Percentiles rank a stretch among this genome's conserved stretches.
These are phyloP conservation scores for Thunnus thynnus DNA, from an alignment of 2,113 vertebrate species.

Conservation along the genomic window DNA sequence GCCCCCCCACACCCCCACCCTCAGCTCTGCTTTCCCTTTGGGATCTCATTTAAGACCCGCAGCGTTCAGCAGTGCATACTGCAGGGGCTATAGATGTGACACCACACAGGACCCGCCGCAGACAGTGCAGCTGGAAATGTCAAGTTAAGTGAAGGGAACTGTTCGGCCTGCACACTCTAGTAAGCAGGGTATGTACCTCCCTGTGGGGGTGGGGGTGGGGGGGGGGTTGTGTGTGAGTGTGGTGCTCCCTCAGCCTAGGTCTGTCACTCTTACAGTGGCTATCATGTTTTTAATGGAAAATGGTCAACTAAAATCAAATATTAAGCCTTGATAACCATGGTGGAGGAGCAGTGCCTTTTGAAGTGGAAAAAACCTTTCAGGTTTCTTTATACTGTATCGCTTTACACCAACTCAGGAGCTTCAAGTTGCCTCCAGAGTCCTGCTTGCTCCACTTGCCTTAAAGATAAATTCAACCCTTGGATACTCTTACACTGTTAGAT, in stretches of 20 bases:
- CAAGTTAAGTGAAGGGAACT: constrained; percentile 82
- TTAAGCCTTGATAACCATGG: constrained; percentile 73
- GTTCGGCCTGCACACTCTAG: constrained; percentile 79
- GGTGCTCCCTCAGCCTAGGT: constrained; percentile 44
- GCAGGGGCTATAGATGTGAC: constrained; percentile 76
- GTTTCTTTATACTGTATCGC: constrained; percentile 50
- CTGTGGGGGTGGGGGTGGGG: constrained; percentile 46
- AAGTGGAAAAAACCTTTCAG: constrained; percentile 72
- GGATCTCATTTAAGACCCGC: constrained; percentile 86
- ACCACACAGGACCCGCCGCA: constrained; percentile 73
- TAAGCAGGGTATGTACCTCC: constrained; percentile 80
- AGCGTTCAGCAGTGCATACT: constrained; percentile 76
- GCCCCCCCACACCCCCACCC: constrained; percentile 32
- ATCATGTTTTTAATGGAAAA: constrained; percentile 76
- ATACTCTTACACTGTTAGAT: constrained; percentile 36
- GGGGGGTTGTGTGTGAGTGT: constrained; percentile 24
- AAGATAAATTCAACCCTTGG: constrained; percentile 53
- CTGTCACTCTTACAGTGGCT: constrained; percentile 71
- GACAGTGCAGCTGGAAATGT: constrained; percentile 84
- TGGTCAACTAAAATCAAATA: constrained; percentile 75
- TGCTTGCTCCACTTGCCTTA: constrained; percentile 60
- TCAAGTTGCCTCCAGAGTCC: constrained; percentile 51
- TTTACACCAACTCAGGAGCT: constrained; percentile 54
- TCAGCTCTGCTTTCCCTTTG: constrained; percentile 75
- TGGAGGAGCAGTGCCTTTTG: constrained; percentile 63